Evolutionary conservation across 1,140 invertebrate genomes (phyloP), one percentile per base, ranked within the genome.

Genomic region (Tenebrio molitor): DNA sequence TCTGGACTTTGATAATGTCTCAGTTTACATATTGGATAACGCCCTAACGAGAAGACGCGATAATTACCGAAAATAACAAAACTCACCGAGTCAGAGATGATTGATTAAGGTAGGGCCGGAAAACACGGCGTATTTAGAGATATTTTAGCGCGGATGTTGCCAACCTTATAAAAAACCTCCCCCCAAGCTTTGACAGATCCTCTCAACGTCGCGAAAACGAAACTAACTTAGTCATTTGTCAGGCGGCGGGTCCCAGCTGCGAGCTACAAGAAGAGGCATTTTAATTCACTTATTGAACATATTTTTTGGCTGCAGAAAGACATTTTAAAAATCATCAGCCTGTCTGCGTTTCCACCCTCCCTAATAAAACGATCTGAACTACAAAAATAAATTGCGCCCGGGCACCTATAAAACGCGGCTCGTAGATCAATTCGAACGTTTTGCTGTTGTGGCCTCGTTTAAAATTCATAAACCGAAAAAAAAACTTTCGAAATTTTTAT

Each of bases 211-310:
- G 66, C 58, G 72, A 69, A 65, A 69, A 75, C 76, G 69, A 76
- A 77, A 77, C 74, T 74, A 70, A 76, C 74, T 78, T 76, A 76
- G 77, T 76, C 77, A 78, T 78, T 78, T 78, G 77, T 78, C 75
- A 76, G 62, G 17, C 41, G 71, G 15, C 16, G 34, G 63, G 71
- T 58, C 75, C 66, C 73, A 74, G 72, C 72, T 76, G 72, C 50
- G 70, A 71, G 69, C 65, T 72, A 70, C 77, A 78, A 76, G 74
- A 76, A 71, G 71, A 68, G 73, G 75, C 73, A 78, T 78, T 78
- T 78, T 78, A 78, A 78, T 78, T 78, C 77, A 77, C 73, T 78
- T 78, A 78, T 78, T 78, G 77, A 78, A 78, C 77, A 78, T 77
- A 78, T 78, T 78, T 78, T 78, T 78, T 78, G 73, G 77, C 66